These are phyloP conservation scores for Clostera curtula DNA, from an alignment of 2,888 invertebrate species.

Conservation along the genomic window DNA sequence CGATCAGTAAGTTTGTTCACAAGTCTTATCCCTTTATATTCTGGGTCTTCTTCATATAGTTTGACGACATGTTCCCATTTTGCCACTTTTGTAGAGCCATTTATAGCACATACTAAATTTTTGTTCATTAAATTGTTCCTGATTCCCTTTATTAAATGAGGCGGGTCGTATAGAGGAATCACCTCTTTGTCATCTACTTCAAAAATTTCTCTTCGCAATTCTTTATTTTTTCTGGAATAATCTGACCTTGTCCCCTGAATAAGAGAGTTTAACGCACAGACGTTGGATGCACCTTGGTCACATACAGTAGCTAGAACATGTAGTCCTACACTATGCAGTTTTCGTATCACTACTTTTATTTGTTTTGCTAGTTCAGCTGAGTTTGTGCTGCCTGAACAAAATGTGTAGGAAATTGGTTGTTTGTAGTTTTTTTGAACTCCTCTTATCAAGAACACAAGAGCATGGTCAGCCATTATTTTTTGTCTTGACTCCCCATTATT, in stretches of 20 bases:
- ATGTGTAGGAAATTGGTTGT: slow-evolving; percentile 10
- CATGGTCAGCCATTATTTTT: slow-evolving; percentile 20
- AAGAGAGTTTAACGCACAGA: not conserved
- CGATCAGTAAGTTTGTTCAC: not conserved
- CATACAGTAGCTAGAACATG: not conserved
- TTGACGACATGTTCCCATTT: not conserved
- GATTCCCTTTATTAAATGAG: not conserved
- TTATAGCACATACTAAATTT: not conserved
- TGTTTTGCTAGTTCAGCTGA: not conserved
- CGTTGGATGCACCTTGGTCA: not conserved
- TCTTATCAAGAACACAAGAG: slow-evolving; percentile 20
- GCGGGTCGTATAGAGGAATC: not conserved
- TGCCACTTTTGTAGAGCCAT: not conserved
- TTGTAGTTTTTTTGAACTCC: slow-evolving; percentile 19
- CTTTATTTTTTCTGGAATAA: not conserved
- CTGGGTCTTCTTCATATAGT: not conserved
- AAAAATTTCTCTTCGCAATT: not conserved
- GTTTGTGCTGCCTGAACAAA: not conserved
- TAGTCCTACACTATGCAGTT: not conserved
- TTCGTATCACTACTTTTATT: not conserved
- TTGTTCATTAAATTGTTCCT: not conserved
- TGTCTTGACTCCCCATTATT: slow-evolving; percentile 9
- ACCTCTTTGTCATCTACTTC: not conserved
- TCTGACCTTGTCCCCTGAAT: not conserved
- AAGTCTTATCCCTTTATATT: not conserved